Evolutionary conservation across 2,113 vertebrate species (phyloP).

Genomic region (Erythrocercus mccallii): DNA sequence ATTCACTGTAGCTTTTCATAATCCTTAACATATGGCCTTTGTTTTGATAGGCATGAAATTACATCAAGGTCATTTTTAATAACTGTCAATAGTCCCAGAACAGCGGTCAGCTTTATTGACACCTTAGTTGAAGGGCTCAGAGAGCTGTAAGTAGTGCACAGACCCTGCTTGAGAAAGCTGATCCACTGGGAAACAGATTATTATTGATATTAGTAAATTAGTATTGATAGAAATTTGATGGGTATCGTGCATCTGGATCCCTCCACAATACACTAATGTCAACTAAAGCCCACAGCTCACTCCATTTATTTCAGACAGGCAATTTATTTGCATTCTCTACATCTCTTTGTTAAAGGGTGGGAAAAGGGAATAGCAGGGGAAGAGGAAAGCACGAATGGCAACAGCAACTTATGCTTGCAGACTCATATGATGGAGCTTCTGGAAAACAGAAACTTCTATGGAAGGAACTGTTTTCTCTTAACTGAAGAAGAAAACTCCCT

Average conservation of each 20-base stretch:
- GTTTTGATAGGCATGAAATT: conserved; percentile 90
- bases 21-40: conserved; percentile 82
- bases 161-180: conserved; percentile 71
- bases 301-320: not conserved
- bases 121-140: conserved; percentile 76
- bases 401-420: not conserved
- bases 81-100: conserved; percentile 89
- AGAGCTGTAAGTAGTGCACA: conserved; percentile 66
- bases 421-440: not conserved
- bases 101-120: conserved; percentile 84
- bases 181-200: conserved; percentile 84
- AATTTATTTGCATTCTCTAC: not conserved
- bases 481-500: not conserved
- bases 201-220: conserved; percentile 98
- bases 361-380: not conserved
- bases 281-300: conserved; percentile 39
- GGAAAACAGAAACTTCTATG: not conserved
- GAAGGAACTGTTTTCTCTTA: not conserved
- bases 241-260: conserved; percentile 80
- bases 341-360: not conserved
- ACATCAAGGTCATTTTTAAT: conserved; percentile 98
- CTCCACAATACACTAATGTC: conserved; percentile 74
- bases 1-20: conserved; percentile 70
- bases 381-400: not conserved
- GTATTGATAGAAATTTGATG: conserved; percentile 97